Conservation (phyloP, 2,113 vertebrate genomes). For the Apaloderma vittatum region DNA sequence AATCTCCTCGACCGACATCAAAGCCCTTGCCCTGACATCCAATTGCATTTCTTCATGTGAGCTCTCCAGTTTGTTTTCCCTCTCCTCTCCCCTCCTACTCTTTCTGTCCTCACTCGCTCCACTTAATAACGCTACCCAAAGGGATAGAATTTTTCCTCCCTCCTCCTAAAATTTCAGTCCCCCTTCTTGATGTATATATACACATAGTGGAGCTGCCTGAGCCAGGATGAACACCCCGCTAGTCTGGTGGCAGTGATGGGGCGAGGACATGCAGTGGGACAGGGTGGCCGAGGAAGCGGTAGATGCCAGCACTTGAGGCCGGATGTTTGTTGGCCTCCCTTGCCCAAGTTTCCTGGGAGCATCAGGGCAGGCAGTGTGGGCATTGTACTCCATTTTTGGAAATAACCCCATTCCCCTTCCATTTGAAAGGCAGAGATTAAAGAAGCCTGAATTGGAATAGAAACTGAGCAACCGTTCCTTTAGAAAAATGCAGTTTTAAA, state of each 20-base stretch:
- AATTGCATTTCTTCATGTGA: neutral
- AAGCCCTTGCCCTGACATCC: slow-evolving; percentile 23
- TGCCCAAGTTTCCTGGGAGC: accelerated
- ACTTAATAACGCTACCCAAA: slow-evolving; percentile 12
- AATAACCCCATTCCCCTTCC: accelerated
- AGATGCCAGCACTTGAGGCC: neutral
- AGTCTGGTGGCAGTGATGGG: accelerated
- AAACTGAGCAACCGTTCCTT: neutral
- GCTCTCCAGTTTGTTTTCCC: neutral
- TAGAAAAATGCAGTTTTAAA: neutral
- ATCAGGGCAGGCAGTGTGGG: accelerated
- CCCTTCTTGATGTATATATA: neutral
- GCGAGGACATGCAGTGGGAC: neutral
- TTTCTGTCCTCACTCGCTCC: neutral
- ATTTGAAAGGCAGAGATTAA: neutral
- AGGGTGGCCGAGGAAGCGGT: accelerated
- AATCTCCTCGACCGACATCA: slow-evolving; percentile 41
- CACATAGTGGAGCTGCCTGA: neutral
- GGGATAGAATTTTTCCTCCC: neutral
- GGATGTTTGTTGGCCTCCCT: neutral
- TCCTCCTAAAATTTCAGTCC: neutral
- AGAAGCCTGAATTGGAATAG: neutral
- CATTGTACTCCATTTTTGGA: accelerated
- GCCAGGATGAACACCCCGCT: accelerated
- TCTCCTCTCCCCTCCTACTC: neutral